Base-by-base conservation (phyloP, 2,113 vertebrate genomes). In the Colius striatus region DNA sequence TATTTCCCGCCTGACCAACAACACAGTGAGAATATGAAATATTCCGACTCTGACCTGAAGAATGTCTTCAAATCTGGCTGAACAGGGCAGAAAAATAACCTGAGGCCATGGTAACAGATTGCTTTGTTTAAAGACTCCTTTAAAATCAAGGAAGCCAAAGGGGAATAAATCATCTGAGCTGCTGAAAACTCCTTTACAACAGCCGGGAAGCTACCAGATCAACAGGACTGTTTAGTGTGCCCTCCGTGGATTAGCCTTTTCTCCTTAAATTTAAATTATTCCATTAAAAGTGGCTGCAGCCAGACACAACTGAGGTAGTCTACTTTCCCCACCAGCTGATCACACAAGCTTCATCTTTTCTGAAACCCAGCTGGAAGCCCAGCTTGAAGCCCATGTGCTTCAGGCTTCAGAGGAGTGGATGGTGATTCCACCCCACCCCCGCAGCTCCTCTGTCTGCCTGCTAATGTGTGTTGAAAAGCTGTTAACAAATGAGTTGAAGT, bases 251-350 rank as follows among this genome's bases (percentile, higher is more conserved):
- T 91, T 86, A 80, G 60, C n/a, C 21, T 92, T 93, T 90, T 60
- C 72, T 93, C 85, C 75, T 84, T 88, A 83, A 71, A 67, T 90
- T 88, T 83, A 88, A 86, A 86, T 74, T 4, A 77, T 74, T 84
- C 54, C 30, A 36, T 80, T 79, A 83, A 57, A 95, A 84, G 29
- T 68, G 66, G 41, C 36, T 70, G 41, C 51, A 87, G 58, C 22
- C 57, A 70, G 62, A 72, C 54, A 70, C 10, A 51, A 23, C 53
- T 21, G 83, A 4, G 26, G 50, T 14, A 72, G 47, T 34, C 79
- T 73, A 1, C 54, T 50, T 50, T 41, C 91, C 45, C 45, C 63
- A 55, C 50, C 1, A 13, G 43, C 65, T 36, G 50, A 95, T 93
- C 84, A 93, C 90, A 92, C 16, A 74, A 63, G 45, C 32, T 50